Evolutionary conservation across 2,113 vertebrate species (phyloP), one percentile per base, ranked within the genome.

Genomic region (Nymphicus hollandicus): DNA sequence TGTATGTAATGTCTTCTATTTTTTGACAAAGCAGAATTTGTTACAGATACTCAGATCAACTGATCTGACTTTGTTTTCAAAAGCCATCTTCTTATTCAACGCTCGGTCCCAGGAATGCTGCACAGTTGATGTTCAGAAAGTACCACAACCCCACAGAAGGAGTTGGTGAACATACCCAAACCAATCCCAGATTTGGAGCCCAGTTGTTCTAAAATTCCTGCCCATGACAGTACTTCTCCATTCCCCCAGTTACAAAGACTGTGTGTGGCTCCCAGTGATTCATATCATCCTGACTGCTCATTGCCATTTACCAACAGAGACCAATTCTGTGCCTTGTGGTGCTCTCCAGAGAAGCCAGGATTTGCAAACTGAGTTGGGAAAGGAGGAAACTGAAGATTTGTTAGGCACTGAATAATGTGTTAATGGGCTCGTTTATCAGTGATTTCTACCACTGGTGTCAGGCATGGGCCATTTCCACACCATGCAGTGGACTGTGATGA

Each of bases 401-500:
- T 25, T 37, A 56, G 37, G 31, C 44, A 23, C 46, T n/a, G 39
- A n/a, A 39, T 64, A 16, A 20, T 7, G 29, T 15, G 9, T 55
- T n/a, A n/a, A 46, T 23, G 24, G 9, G 55, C 23, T 25, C 44
- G 27, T 68, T 44, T n/a, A 29, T 19, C n/a, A 44, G 10, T 2
- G 3, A 6, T 20, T 41, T 41, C n/a, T 24, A 11, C 41, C 13
- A 16, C 66, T 4, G n/a, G 46, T 53, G 39, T 33, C 27, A 19
- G 27, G 33, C 22, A 6, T 3, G 20, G 56, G 19, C 47, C 1
- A 2, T 17, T 39, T 13, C 56, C 49, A 5, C 3, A 2, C 7
- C 5, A 3, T 2, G 16, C 1, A 1, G 16, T 9, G 49, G 24
- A 4, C 16, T 3, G 41, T 3, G 49, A 10, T 6, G 66, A 20